Evolutionary conservation across 1,140 invertebrate species (phyloP), one percentile per base, ranked within the genome.

Genomic region (Polypedilum pembai): DNA sequence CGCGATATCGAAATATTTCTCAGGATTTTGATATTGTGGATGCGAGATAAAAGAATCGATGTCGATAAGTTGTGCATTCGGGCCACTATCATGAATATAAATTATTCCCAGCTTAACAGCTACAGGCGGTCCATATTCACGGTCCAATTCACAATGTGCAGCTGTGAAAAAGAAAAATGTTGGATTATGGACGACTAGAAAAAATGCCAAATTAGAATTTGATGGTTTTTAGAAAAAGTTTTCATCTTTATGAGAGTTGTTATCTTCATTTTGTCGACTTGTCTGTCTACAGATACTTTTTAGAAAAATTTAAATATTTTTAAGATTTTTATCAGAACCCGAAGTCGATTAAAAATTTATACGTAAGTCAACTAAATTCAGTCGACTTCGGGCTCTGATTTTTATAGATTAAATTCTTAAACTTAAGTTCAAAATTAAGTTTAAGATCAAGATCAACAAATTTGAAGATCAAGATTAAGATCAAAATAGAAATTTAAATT

Each of bases 1-100:
- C 0, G 77, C 80, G 40, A 82, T 81, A 56, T 82, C 81, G 74
- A 81, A 77, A 72, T 81, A 81, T 15, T 78, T 75, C 73, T 77
- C 45, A 7, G 76, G 75, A 56, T 74, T 73, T 0, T 74, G 74
- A 40, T 78, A 82, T 7, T 78, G 73, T 0, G 78, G 79, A 79
- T 82, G 79, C 1, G 17, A 63, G 7, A 76, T 74, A 8, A 77
- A 77, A 3, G 65, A 69, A 3, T 69, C 65, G 20, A 69, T 69
- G 10, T 20, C 65, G 65, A 69, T 18, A 21, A 69, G 65, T 69
- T 69, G 65, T 20, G 18, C 17, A 69, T 69, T 69, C 20, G 18
- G 7, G 1, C 63, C 63, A 66, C 10, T 20, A 69, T 69, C 65
- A 21, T 21, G 17, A 20, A 69, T 69, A 69, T 69, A 69, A 21